These are phyloP conservation scores for Chaetophractus vellerosus DNA, from an alignment of 2,797 vertebrate species.

Conservation along the genomic window DNA sequence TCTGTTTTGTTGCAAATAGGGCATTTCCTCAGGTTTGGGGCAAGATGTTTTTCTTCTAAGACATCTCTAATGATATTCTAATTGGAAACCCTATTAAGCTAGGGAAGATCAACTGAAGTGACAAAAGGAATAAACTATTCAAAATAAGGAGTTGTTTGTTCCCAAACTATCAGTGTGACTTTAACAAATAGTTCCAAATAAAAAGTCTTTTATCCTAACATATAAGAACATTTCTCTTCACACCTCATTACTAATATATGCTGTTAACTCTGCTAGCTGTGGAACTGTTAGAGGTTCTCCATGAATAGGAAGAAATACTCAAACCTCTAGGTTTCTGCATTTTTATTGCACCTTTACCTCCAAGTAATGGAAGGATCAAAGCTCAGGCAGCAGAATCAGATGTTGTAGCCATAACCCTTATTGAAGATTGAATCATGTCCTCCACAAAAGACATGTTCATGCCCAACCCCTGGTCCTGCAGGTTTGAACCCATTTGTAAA, in stretches of 20 bases:
- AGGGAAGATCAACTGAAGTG: conserved; percentile 23
- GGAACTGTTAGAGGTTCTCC: not conserved
- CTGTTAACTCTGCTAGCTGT: not conserved
- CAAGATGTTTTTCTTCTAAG: not conserved
- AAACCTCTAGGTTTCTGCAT: not conserved
- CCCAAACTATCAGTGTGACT: conserved; percentile 1
- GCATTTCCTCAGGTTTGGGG: not conserved
- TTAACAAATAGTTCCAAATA: conserved; percentile 7
- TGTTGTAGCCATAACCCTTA: not conserved
- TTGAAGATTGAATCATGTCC: no score
- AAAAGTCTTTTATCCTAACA: not conserved
- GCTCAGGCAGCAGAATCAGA: not conserved
- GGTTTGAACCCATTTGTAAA: no score
- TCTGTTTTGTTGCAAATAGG: not conserved
- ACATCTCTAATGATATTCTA: not conserved
- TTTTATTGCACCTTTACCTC: not conserved
- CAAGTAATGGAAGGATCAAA: not conserved
- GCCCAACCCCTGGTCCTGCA: no score
- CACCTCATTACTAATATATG: not conserved
- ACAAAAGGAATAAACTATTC: not conserved
- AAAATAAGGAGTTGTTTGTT: not conserved
- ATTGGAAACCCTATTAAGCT: not conserved
- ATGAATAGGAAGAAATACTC: not conserved
- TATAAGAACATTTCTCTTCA: not conserved
- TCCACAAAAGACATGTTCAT: no score